Conservation (phyloP, 2,888 invertebrate species). For the Gymnosoma rotundatum region DNA sequence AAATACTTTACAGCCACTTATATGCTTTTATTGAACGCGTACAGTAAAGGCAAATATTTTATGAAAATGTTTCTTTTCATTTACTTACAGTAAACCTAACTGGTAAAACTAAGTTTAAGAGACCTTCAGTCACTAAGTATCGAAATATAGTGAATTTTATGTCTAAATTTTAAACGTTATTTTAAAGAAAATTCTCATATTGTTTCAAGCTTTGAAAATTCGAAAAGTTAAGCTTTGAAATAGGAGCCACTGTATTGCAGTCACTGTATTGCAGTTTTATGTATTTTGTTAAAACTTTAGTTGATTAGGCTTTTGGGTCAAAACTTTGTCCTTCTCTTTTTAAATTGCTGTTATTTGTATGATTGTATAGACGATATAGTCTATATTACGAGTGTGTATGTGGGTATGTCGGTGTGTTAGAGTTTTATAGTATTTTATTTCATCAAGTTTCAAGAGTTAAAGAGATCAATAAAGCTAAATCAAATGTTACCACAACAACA, state of each 20-base stretch:
- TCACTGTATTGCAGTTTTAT: not conserved
- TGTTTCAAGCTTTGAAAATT: too few species aligned
- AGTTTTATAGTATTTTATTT: not conserved
- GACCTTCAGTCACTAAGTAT: too few species aligned
- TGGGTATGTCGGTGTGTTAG: constrained; percentile 9
- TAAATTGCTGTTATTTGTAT: not conserved
- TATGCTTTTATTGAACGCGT: too few species aligned
- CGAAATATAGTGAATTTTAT: too few species aligned
- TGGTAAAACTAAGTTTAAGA: too few species aligned
- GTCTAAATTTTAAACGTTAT: too few species aligned
- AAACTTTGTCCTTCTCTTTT: constrained; percentile 79
- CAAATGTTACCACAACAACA: constrained; percentile 69
- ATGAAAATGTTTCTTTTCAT: too few species aligned
- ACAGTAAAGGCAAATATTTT: too few species aligned
- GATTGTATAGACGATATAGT: not conserved
- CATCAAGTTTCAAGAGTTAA: constrained; percentile 64
- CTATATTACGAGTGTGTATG: not conserved
- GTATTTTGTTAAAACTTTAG: constrained; percentile 70
- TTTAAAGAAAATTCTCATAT: too few species aligned
- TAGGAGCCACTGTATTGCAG: not conserved
- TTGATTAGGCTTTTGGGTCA: constrained; percentile 79
- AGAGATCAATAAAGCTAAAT: constrained; percentile 70
- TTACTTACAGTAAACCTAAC: too few species aligned
- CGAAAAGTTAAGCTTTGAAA: too few species aligned
- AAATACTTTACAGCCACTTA: too few species aligned